Evolutionary conservation across 2,113 vertebrate species (phyloP), one percentile per base, ranked within the genome.

Genomic region (Erinaceus europaeus): DNA sequence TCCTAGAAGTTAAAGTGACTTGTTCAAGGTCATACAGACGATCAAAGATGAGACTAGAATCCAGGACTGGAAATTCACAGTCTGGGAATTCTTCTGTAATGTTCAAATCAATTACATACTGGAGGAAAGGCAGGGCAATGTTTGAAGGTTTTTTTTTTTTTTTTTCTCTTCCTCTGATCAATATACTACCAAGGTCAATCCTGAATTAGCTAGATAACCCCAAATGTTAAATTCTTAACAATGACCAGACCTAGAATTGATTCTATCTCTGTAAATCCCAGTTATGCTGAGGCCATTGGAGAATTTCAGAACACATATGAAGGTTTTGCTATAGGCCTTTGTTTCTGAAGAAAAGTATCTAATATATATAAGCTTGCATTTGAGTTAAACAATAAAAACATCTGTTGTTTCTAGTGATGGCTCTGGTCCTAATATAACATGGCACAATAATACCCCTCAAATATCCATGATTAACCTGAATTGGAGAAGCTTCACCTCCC

Each of bases 381-480:
- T 84, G 74, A 67, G 7, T 84, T 77, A 80, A 88, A 92, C 82
- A 94, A 86, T 90, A 74, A 93, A 92, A 83, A 74, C 71, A 82
- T 46, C 86, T 90, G 77, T 32, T 80, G 44, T 92, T 92, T 86
- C 84, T 89, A 46, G 9, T 75, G 90, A 91, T 59, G 65, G 74
- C 55, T 78, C 74, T 64, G 27, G 64, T 78, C 76, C 61, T 95
- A 92, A 92, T 80, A 55, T 32, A 86, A 84, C 34, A 76, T 81
- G 93, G 86, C 81, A 91, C 86, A 94, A 84, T 90, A 91, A 87
- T 61, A 81, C 59, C 84, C n/a, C 76, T 44, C 74, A 91, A 92
- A 84, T 89, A 93, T 78, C 87, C 91, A 74, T 52, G 87, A 89
- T 75, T 87, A 90, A 89, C 91, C 94, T 89, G 89, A 89, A 90